phyloP scores from a whole-genome alignment of 2,888 invertebrate genomes.

The Serrognathus titanus region DNA sequence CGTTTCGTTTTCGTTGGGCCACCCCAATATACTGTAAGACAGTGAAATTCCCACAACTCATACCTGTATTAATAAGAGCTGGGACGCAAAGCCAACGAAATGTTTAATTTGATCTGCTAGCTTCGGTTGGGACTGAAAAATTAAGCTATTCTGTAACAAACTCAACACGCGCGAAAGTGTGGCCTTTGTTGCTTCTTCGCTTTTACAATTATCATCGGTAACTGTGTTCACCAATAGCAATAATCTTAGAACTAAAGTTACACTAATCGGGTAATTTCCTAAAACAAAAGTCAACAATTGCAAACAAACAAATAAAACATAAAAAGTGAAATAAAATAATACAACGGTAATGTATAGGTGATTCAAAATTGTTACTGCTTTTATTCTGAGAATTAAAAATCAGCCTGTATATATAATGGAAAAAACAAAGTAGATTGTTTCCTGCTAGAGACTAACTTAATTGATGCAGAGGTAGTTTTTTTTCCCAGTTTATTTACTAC shows the following conservation, averaged over 20 bases:
- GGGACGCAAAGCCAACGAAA: constrained; percentile 22
- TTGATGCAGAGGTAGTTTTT: too few species aligned
- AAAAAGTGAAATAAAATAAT: too few species aligned
- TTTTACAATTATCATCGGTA: constrained; percentile 12
- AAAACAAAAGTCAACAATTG: constrained; percentile 1
- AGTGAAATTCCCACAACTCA: neutral
- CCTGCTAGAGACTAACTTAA: too few species aligned
- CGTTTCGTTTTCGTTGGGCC: too few species aligned
- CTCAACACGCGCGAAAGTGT: constrained; percentile 11
- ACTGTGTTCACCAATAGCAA: constrained; percentile 14
- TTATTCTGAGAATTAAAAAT: too few species aligned
- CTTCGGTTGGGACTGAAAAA: constrained; percentile 14
- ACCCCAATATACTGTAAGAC: neutral
- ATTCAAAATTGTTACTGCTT: too few species aligned
- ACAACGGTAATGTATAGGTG: too few species aligned
- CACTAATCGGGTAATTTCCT: constrained; percentile 15
- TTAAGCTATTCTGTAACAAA: constrained; percentile 22
- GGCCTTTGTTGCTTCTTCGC: constrained; percentile 14
- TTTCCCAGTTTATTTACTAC: too few species aligned
- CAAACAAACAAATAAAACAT: neutral
- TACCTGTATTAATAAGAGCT: constrained; percentile 22
- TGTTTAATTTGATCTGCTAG: constrained; percentile 19
- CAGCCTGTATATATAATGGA: too few species aligned
- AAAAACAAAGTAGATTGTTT: too few species aligned
- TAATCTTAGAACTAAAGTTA: constrained; percentile 10